Evolutionary conservation across 2,113 vertebrate genomes (phyloP), one percentile per base, ranked within the genome.

Genomic region (Eleginops maclovinus): DNA sequence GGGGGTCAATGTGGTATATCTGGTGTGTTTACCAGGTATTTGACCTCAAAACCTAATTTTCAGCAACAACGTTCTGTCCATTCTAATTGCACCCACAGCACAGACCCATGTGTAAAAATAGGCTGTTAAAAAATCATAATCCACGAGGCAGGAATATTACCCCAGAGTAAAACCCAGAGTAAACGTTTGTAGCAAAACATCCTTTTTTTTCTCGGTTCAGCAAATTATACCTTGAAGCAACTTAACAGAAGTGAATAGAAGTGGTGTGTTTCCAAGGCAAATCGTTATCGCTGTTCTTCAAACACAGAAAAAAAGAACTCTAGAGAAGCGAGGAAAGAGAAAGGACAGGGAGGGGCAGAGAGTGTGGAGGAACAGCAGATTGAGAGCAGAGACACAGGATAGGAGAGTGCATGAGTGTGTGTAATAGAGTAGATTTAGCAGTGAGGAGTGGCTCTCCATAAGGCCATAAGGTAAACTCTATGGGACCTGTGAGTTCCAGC

Each of bases 401-500:
- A 36, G 31, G 47, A 16, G 51, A 8, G 41, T 9, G 53, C n/a
- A 43, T 31, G 63, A 15, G 75, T 51, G 62, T 46, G 61, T 36
- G 55, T 62, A 77, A 76, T 40, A 46, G 75, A 80, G 58, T 43
- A 69, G 72, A 71, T 75, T 55, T 63, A 72, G 68, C 75, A 24
- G 75, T 82, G 46, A 84, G 72, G 82, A 78, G 82, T 65, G 62
- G 46, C 67, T 85, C 49, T 86, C 88, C 59, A 47, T 72, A 77
- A 87, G 79, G 74, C 83, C 85, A 90, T 72, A 79, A 87, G 87
- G 81, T 86, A 84, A 90, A 87, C 88, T 91, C 85, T 86, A 67
- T 82, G 84, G 89, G 86, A 89, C 73, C 71, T 74, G 80, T 72
- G 84, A 85, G 90, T 89, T 64, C 77, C 64, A 82, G 83, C 79